Conservation (phyloP, 2,113 vertebrate genomes). For the Sylvietta virens region DNA sequence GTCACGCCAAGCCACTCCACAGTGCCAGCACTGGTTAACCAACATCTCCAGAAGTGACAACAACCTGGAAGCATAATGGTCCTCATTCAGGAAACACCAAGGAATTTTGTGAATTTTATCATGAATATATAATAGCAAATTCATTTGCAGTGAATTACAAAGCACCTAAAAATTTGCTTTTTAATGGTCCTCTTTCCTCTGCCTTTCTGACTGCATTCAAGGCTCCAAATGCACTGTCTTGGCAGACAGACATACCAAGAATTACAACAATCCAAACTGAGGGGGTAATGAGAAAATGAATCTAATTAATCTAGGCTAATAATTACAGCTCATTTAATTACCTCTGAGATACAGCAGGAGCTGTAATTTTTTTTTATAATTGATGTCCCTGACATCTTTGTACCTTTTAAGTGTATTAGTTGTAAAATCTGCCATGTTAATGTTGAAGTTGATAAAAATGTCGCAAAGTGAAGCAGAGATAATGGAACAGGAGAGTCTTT, state of each 20-base stretch:
- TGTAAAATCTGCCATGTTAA: conserved; percentile 58
- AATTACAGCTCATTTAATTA: conserved; percentile 59
- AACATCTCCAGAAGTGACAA: neutral
- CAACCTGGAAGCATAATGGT: neutral
- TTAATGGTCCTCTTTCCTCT: neutral
- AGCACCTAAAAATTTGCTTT: neutral
- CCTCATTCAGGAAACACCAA: neutral
- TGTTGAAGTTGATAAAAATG: conserved; percentile 61
- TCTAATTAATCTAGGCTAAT: conserved; percentile 60
- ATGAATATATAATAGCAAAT: neutral
- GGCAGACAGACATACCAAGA: conserved; percentile 1
- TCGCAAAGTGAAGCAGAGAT: conserved; percentile 46
- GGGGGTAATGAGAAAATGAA: conserved; percentile 43
- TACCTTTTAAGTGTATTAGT: conserved; percentile 57
- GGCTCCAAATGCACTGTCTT: neutral
- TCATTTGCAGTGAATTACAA: neutral
- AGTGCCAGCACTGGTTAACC: neutral
- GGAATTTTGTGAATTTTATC: neutral
- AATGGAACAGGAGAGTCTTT: conserved; percentile 47
- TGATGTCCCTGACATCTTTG: conserved; percentile 57
- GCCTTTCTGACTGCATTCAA: neutral
- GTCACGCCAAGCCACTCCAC: neutral
- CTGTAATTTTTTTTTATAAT: conserved; percentile 58
- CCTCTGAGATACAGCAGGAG: conserved; percentile 52
- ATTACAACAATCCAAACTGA: conserved; percentile 47